Evolutionary conservation across 2,888 invertebrate genomes (phyloP).

Genomic region (Anodontia alba): DNA sequence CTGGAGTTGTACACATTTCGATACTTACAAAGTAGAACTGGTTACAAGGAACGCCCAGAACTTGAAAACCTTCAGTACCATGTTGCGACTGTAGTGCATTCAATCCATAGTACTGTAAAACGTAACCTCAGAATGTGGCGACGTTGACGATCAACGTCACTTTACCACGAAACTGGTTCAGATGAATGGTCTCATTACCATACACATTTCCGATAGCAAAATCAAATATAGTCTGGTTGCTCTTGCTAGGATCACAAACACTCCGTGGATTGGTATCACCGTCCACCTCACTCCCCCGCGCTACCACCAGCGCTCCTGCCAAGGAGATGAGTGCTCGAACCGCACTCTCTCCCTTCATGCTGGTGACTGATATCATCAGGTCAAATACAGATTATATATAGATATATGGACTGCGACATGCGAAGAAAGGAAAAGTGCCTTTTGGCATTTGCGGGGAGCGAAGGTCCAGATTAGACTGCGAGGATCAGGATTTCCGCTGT

Average conservation of each 20-base stretch:
- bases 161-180: slow-evolving; percentile 63
- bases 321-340: slow-evolving; percentile 31
- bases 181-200: slow-evolving; percentile 52
- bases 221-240: slow-evolving; percentile 57
- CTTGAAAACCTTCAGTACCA: slow-evolving; percentile 79
- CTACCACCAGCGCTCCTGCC: slow-evolving; percentile 24
- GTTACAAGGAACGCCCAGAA: slow-evolving; percentile 86
- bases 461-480: no score
- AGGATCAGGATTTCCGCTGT: no score
- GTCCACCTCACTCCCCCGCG: slow-evolving; percentile 28
- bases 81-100: slow-evolving; percentile 85
- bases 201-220: slow-evolving; percentile 58
- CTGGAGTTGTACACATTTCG: no score
- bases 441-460: no score
- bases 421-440: no score
- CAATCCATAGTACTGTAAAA: slow-evolving; percentile 85
- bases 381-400: no score
- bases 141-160: slow-evolving; percentile 85
- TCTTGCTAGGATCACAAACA: slow-evolving; percentile 32
- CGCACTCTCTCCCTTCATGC: slow-evolving; percentile 1
- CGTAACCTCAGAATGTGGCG: slow-evolving; percentile 86
- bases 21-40: slow-evolving; percentile 84
- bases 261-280: slow-evolving; percentile 44
- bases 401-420: no score
- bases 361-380: neutral